Base-by-base conservation (phyloP, 2,797 vertebrate species). In the Pipistrellus kuhlii region DNA sequence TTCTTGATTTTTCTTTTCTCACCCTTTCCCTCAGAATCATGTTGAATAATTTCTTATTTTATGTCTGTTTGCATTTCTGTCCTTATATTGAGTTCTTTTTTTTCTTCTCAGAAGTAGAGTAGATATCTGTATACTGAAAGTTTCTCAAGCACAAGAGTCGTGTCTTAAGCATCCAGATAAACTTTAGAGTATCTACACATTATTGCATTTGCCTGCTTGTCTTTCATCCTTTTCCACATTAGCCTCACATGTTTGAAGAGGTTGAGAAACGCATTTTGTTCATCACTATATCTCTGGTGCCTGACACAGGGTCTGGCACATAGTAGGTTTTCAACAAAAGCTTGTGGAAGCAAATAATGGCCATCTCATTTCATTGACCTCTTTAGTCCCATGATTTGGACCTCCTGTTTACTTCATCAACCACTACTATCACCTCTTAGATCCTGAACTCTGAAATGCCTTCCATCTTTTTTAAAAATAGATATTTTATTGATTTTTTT, bases 361-460 rank as follows among this genome's bases (percentile, higher is more conserved):
- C 59, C 41, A 62, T 85, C 55, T 17, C 5, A 64, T 76, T 84
- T 57, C 55, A 35, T n/a, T 82, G 82, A 59, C 48, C 46, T 53
- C 59, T 69, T 57, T 83, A 75, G 48, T 41, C 3, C 46, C 10
- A 3, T 32, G n/a, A 38, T 69, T 64, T 77, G 25, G 88, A 48
- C 9, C 35, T 90, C 38, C 10, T 55, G 64, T 59, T 30, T 51
- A 11, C 75, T 93, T 95, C 23, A 51, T 75, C 71, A 66, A n/a
- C 62, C 66, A 46, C n/a, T 59, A 46, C 85, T 59, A 44, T 64
- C 25, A 76, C 53, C 30, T 94, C 72, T 72, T 66, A 84, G 41
- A 85, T 76, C 93, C 93, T 80, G 73, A 96, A 95, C 90, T 95
- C 93, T 25, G 81, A 93, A 93, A 93, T 75, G 68, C 44, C 41